Percentiles rank a stretch among this genome's conserved stretches.
Evolutionary conservation across 2,797 vertebrate species (phyloP).

Genomic region (Melanotaenia maccullochi): DNA sequence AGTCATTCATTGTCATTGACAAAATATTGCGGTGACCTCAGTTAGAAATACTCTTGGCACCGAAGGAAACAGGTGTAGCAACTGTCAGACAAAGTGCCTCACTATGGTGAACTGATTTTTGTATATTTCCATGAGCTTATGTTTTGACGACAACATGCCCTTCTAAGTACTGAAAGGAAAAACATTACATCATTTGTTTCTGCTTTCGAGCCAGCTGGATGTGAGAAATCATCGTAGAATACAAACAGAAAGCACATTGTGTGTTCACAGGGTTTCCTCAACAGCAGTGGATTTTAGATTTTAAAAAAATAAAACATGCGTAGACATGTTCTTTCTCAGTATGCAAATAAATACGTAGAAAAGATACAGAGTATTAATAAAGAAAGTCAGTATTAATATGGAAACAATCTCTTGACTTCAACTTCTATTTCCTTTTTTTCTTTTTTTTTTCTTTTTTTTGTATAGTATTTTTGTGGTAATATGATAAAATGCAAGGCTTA

Average conservation of each 20-base stretch:
- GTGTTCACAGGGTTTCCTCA: background rate
- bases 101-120: conserved; percentile 6
- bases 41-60: conserved; percentile 3
- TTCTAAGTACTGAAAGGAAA: conserved; percentile 24
- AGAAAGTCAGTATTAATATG: background rate
- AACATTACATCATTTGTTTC: conserved; percentile 44
- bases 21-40: background rate
- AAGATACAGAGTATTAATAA: background rate
- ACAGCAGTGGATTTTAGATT: background rate
- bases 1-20: conserved; percentile 1
- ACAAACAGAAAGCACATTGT: conserved; percentile 2
- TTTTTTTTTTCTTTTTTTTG: background rate
- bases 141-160: conserved; percentile 19
- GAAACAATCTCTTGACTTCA: background rate
- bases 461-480: background rate
- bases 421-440: background rate
- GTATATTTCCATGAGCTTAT: conserved; percentile 46
- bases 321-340: background rate
- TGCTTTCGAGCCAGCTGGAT: background rate
- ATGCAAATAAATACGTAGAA: background rate
- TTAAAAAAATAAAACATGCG: background rate
- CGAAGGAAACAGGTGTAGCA: conserved; percentile 8
- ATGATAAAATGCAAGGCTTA: background rate
- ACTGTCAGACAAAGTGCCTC: conserved; percentile 5
- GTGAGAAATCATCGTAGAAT: background rate